Base-by-base conservation (phyloP, 2,797 vertebrate genomes). In the Dipus sagitta region DNA sequence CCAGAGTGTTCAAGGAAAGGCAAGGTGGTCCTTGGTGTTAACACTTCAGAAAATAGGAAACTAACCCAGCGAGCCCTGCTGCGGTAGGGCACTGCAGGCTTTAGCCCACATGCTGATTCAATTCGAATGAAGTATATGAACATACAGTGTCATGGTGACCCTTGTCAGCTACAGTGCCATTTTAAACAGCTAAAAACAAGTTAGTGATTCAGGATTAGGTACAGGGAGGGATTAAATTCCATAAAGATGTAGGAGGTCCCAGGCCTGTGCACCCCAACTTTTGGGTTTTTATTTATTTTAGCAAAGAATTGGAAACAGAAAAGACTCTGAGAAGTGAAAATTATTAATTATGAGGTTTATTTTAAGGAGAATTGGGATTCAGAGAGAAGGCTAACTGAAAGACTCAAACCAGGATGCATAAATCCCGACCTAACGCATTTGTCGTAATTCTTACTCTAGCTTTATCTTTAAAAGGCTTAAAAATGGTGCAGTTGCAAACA, bases 361-460 rank as follows among this genome's bases (percentile, higher is more conserved):
- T 15, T 54, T 54, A 54, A 15, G 54, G 54, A 12, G 54, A 54
- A 54, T 12, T 54, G 54, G 54, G 54, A 54, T 54, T 15, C 14
- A 6, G 54, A 12, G 54, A 54, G 54, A 54, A 54, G 54, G 54
- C 54, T 54, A 54, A 15, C 54, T 13, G 54, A 54, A 54, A 12
- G 54, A 54, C 54, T 54, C 54, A 54, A 54, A 13, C 54, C 54
- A 54, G 14, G 13, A 54, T 7, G 54, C 42, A 60, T 28, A 70
- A 90, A 38, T 84, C 74, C 34, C 81, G 74, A 65, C 54, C n/a
- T 86, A 42, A 54, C 34, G 7, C 4, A 24, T 82, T 93, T 90
- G 77, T 74, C 95, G 77, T 70, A 34, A 8, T 15, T 94, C 94
- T 96, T 92, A 70, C 34, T 42, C 42, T 11, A 92, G 91, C 96